Percentiles rank a stretch among this genome's conserved stretches.
These are phyloP conservation scores for Argyra leucocephala DNA, from an alignment of 2,888 invertebrate species.

Conservation along the genomic window DNA sequence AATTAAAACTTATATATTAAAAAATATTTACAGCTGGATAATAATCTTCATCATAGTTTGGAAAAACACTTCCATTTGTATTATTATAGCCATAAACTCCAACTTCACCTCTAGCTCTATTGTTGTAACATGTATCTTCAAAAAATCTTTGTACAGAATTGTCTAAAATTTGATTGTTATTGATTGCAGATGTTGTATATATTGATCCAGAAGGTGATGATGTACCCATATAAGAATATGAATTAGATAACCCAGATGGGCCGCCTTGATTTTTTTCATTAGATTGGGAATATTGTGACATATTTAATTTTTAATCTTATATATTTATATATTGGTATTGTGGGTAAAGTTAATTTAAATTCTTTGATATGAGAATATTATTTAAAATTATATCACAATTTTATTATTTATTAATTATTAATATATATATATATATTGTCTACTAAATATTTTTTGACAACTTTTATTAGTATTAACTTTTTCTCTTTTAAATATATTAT, in stretches of 20 bases:
- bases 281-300: neutral
- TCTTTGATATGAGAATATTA: constrained; percentile 3
- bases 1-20: neutral
- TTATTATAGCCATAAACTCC: neutral
- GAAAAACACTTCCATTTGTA: neutral
- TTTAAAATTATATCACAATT: neutral
- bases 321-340: no score
- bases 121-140: neutral
- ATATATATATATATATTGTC: neutral
- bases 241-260: neutral
- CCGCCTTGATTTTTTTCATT: neutral
- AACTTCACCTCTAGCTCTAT: neutral
- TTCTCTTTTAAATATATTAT: no score
- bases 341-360: neutral
- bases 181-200: neutral
- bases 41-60: neutral
- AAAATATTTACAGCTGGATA: neutral
- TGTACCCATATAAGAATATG: neutral
- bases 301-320: neutral
- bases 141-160: neutral
- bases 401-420: neutral
- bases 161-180: neutral
- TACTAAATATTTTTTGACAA: no score
- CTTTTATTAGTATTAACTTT: no score
- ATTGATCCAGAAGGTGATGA: neutral